These are phyloP conservation scores for Centropristis striata DNA, from an alignment of 2,113 vertebrate genomes.

Conservation along the genomic window DNA sequence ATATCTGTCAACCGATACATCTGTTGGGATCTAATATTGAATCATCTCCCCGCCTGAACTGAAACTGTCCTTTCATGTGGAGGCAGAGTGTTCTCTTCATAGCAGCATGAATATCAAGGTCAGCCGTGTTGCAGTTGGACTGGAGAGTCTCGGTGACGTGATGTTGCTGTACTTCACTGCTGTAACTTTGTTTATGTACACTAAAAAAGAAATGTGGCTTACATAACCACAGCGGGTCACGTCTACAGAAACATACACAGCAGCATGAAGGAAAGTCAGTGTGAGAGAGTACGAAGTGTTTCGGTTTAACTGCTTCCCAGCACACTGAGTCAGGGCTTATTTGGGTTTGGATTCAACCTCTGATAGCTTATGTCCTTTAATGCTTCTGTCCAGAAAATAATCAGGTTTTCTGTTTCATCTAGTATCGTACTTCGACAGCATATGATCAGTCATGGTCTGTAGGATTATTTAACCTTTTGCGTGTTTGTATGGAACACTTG, in stretches of 20 bases:
- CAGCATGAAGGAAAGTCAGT: background rate
- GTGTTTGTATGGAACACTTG: background rate
- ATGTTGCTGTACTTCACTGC: background rate
- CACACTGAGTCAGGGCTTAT: background rate
- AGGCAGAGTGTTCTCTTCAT: no score
- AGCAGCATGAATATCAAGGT: background rate
- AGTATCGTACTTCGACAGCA: background rate
- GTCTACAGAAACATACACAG: background rate
- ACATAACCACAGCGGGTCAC: slow-evolving; percentile 23
- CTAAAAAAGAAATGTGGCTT: slow-evolving; percentile 45
- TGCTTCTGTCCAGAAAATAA: background rate
- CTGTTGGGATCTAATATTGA: no score
- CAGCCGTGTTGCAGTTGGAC: slow-evolving; percentile 2
- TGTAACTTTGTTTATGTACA: slow-evolving; percentile 36
- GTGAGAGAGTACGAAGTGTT: background rate
- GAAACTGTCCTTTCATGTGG: no score
- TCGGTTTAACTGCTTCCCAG: background rate
- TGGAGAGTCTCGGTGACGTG: background rate
- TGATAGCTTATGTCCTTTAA: no score
- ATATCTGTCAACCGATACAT: no score
- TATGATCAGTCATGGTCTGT: background rate
- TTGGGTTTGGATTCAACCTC: no score
- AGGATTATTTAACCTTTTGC: background rate
- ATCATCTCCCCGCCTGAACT: no score
- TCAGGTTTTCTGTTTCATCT: background rate